Evolutionary conservation across 2,113 vertebrate genomes (phyloP).

Genomic region (Ursus arctos): DNA sequence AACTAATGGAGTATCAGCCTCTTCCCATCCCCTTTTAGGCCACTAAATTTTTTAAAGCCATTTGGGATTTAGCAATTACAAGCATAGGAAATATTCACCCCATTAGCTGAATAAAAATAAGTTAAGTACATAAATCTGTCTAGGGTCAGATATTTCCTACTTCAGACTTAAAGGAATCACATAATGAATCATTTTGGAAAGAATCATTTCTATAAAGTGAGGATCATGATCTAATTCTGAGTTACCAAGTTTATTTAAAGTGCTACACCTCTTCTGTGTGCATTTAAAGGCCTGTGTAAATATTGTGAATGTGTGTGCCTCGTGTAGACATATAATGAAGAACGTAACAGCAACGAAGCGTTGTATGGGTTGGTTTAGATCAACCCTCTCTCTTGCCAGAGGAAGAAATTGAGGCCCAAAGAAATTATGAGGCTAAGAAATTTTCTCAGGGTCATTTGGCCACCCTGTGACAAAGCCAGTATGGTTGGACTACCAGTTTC

Average conservation of each 20-base stretch:
- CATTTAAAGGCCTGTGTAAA: background rate
- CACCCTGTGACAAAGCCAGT: background rate
- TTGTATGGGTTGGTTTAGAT: background rate
- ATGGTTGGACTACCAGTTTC: background rate
- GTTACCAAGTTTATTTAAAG: constrained; percentile 55
- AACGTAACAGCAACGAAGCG: background rate
- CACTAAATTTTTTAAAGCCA: constrained; percentile 49
- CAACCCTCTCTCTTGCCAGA: background rate
- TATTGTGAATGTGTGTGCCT: background rate
- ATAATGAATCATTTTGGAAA: constrained; percentile 56
- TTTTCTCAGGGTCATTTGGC: background rate
- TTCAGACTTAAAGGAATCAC: constrained; percentile 48
- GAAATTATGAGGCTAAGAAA: background rate
- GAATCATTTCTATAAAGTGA: constrained; percentile 20
- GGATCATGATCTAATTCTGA: constrained; percentile 25
- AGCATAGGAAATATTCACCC: constrained; percentile 59
- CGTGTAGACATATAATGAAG: background rate
- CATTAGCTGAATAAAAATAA: constrained; percentile 63
- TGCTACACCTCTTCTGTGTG: background rate
- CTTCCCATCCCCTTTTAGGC: background rate
- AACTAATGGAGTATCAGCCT: background rate
- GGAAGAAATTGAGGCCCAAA: constrained; percentile 3
- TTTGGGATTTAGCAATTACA: constrained; percentile 61
- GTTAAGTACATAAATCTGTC: constrained; percentile 40
- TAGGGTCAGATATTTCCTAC: background rate